Evolutionary conservation across 2,797 vertebrate species (phyloP), one percentile per base, ranked within the genome.

Genomic region (Muraenolepis orangiensis): DNA sequence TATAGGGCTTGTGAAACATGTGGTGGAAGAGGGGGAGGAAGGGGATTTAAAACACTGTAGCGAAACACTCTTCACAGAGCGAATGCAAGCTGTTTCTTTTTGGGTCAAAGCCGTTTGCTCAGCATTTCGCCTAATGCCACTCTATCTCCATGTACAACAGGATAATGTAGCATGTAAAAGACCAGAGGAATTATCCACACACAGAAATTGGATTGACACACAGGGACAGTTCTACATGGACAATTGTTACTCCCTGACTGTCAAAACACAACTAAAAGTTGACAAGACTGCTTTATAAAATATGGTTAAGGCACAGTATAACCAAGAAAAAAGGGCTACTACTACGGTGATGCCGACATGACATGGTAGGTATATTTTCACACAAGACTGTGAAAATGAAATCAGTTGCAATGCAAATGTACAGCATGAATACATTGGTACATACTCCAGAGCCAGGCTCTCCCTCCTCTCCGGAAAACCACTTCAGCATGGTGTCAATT

Each of bases 391-490:
- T 42, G 14, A 42, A 14, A 2, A 42, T 14, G 16, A 51, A 51
- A 51, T 71, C 6, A 26, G 5, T 6, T 20, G 5, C n/a, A n/a
- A 30, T 31, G 20, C 28, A 30, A 40, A 36, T 26, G 38, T 61
- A 23, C 20, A 38, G 2, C 18, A 72, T 23, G 31, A 29, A 8
- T n/a, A 3, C 31, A 29, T 2, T 28, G 26, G 3, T 82, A 95
- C 96, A 95, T 86, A 97, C 96, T 64, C 51, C 86, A 57, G 90
- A 84, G 76, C 92, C 87, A 32, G 93, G 83, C 82, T 89, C 88
- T 38, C 93, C 93, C 85, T 94, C 95, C n/a, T 96, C 95, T 66
- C 90, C 90, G 4, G 93, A 93, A 76, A 94, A 91, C 96, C 96
- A 97, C 87, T 95, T 96, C 92, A 96, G 92, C 96, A 97, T 97